These are phyloP conservation scores for Ciconia boyciana DNA, from an alignment of 2,113 vertebrate species.

Conservation along the genomic window DNA sequence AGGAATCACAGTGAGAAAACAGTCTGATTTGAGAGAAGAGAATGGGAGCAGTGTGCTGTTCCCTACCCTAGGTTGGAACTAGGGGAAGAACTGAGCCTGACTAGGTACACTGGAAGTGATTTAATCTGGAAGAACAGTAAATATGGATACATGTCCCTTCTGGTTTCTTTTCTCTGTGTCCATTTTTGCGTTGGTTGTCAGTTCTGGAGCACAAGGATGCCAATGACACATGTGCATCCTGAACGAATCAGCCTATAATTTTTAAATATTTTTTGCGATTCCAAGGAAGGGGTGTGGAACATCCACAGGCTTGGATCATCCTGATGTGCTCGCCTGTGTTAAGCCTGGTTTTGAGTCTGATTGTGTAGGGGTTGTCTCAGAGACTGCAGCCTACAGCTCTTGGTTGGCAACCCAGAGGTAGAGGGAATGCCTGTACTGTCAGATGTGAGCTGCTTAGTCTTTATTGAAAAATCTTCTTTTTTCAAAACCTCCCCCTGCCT, in stretches of 20 bases:
- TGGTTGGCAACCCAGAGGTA: not conserved
- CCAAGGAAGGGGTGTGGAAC: not conserved
- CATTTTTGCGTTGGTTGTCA: not conserved
- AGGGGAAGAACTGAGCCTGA: not conserved
- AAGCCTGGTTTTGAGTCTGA: not conserved
- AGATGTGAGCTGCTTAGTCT: not conserved
- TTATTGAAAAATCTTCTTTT: not conserved
- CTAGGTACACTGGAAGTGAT: not conserved
- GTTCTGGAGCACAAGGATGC: not conserved
- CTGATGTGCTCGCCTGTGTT: not conserved
- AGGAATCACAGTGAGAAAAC: not conserved
- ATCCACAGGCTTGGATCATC: not conserved
- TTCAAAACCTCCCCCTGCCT: not conserved
- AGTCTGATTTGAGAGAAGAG: not conserved
- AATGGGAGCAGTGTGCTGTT: not conserved
- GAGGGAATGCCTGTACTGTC: not conserved
- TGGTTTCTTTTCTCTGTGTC: not conserved
- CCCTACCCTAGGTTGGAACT: not conserved
- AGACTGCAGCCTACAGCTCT: not conserved
- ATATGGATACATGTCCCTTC: rapidly evolving
- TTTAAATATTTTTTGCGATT: not conserved
- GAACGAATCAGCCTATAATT: not conserved
- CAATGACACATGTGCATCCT: not conserved
- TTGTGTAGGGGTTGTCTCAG: not conserved
- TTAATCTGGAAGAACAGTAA: not conserved